Conservation (phyloP, 2,888 invertebrate genomes). For the Leptinotarsa peninsularis region DNA sequence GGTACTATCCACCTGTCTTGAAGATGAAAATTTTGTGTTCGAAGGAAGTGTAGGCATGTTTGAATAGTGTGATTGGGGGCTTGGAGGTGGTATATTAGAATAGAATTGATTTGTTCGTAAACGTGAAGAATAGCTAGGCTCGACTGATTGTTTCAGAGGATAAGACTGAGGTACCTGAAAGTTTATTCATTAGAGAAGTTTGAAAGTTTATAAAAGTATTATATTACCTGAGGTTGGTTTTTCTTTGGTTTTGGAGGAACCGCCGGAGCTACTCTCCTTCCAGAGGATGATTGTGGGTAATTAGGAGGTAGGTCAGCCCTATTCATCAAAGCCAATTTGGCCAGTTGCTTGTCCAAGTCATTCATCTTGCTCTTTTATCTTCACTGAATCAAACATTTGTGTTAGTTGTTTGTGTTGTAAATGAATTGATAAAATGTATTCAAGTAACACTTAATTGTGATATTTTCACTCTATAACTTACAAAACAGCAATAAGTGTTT, state of each 20-base stretch:
- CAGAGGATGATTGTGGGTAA: constrained; percentile 60
- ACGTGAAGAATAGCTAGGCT: constrained; percentile 81
- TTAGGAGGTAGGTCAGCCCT: constrained; percentile 63
- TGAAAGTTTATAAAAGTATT: constrained; percentile 36
- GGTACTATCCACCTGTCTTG: constrained; percentile 49
- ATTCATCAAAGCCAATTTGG: constrained; percentile 75
- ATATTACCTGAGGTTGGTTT: constrained; percentile 70
- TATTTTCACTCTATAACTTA: too few relatives aligned
- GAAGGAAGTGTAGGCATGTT: constrained; percentile 56
- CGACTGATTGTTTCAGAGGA: constrained; percentile 75
- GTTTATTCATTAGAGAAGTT: not conserved
- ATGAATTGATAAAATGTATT: not conserved
- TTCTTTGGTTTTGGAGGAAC: constrained; percentile 86
- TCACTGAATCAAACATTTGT: constrained; percentile 17
- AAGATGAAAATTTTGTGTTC: constrained; percentile 42
- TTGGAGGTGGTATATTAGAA: constrained; percentile 64
- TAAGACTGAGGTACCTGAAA: constrained; percentile 83
- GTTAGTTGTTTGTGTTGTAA: not conserved
- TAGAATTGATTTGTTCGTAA: constrained; percentile 69
- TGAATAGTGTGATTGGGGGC: constrained; percentile 60
- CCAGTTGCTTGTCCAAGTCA: constrained; percentile 78
- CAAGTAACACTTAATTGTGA: too few relatives aligned
- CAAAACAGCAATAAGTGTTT: too few relatives aligned
- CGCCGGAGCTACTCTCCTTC: constrained; percentile 79
- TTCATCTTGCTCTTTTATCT: constrained; percentile 65